A percentile compares a stretch with the other conserved stretches of the same genome.
Conservation (phyloP, 2,797 vertebrate species). For the Xenopus petersii region DNA sequence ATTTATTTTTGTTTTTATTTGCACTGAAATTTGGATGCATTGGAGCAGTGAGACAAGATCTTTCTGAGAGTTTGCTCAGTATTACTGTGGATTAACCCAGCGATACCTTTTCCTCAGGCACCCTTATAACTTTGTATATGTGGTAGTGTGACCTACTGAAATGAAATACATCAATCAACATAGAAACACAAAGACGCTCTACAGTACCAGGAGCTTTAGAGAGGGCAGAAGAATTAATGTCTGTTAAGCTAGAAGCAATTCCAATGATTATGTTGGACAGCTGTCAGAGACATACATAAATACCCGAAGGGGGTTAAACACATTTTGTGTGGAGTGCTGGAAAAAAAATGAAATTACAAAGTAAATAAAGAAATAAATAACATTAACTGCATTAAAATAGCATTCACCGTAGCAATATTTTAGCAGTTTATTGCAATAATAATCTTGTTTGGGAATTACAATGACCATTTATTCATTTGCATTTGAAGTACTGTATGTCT, state of each 20-base stretch:
- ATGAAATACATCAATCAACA: slow-evolving; percentile 47
- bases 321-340: slow-evolving; percentile 23
- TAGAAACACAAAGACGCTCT: slow-evolving; percentile 33
- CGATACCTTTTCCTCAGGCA: slow-evolving; percentile 42
- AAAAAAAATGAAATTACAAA: too few species aligned
- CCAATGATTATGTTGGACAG: slow-evolving; percentile 42
- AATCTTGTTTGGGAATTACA: too few species aligned
- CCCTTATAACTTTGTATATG: slow-evolving; percentile 32
- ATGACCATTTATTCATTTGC: too few species aligned
- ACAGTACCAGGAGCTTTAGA: slow-evolving; percentile 23
- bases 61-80: slow-evolving; percentile 23
- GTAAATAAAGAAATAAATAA: too few species aligned
- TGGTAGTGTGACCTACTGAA: slow-evolving; percentile 34
- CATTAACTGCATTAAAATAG: too few species aligned
- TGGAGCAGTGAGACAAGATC: slow-evolving; percentile 5
- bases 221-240: slow-evolving; percentile 44
- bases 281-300: slow-evolving; percentile 45
- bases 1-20: not conserved
- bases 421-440: too few species aligned
- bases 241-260: slow-evolving; percentile 40
- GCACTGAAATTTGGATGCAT: slow-evolving; percentile 6
- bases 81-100: slow-evolving; percentile 10
- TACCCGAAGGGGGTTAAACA: slow-evolving; percentile 29
- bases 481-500: too few species aligned
- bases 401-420: too few species aligned